phyloP scores from a whole-genome alignment of 2,888 invertebrate species.

The Eueremaeus valkanovi region DNA sequence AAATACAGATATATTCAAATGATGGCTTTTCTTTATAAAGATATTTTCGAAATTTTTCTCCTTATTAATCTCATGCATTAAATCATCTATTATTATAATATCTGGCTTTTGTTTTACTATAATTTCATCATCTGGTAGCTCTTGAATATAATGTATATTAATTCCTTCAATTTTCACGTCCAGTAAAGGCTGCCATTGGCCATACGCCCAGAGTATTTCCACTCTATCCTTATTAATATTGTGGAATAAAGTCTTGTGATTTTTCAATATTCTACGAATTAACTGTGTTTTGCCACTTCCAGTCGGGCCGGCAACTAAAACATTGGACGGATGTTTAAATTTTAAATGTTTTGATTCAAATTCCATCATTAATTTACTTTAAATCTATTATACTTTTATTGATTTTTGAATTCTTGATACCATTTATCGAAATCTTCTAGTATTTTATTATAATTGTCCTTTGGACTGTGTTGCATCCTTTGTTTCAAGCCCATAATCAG shows the following conservation, averaged over 20 bases:
- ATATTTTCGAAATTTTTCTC: slow-evolving; percentile 24
- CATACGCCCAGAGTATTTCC: slow-evolving; percentile 37
- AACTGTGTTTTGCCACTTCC: slow-evolving; percentile 37
- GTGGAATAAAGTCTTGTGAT: background rate
- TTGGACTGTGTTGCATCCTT: no score
- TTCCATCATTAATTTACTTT: background rate
- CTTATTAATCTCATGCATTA: slow-evolving; percentile 33
- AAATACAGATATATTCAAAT: slow-evolving; percentile 36
- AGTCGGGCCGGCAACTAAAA: slow-evolving; percentile 18
- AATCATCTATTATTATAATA: slow-evolving; percentile 39
- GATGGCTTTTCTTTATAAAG: slow-evolving; percentile 41
- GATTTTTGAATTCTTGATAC: background rate
- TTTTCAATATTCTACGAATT: slow-evolving; percentile 22
- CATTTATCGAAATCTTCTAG: background rate
- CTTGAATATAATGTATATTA: background rate
- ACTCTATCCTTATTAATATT: slow-evolving; percentile 10
- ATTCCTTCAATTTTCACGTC: background rate
- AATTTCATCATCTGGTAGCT: background rate
- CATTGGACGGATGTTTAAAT: slow-evolving; percentile 33
- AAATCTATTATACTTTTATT: no score
- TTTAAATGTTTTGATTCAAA: background rate
- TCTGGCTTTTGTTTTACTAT: background rate
- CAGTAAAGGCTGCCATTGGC: slow-evolving; percentile 28
- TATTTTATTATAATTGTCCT: no score
- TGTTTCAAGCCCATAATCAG: no score